Conservation (phyloP, 2,113 vertebrate genomes). For the Parus major region DNA sequence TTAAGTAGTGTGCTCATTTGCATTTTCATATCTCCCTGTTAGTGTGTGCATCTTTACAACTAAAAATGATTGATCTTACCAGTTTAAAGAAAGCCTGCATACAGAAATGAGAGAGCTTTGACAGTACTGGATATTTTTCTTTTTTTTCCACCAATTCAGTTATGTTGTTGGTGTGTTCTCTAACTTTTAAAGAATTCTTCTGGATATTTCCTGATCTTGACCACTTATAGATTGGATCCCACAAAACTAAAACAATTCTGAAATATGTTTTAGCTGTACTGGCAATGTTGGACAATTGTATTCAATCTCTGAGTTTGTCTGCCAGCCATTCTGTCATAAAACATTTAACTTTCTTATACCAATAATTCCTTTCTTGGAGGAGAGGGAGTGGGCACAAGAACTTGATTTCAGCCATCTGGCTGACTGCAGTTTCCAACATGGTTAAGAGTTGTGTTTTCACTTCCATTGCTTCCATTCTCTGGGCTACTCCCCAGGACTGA, state of each 20-base stretch:
- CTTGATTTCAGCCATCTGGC: background rate
- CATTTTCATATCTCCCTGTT: background rate
- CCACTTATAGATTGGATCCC: background rate
- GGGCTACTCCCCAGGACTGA: background rate
- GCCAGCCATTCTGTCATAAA: background rate
- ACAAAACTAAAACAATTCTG: background rate
- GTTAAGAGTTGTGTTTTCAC: background rate
- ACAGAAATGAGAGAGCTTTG: background rate
- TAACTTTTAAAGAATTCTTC: background rate
- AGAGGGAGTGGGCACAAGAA: background rate
- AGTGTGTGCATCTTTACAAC: background rate
- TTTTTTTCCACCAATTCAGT: background rate
- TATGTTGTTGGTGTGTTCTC: background rate
- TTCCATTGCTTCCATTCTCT: background rate
- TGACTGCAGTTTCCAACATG: background rate
- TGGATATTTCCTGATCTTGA: background rate
- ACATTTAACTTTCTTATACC: background rate
- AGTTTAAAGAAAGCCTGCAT: background rate
- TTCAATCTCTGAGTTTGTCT: background rate
- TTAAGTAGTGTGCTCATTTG: background rate
- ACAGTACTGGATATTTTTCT: background rate
- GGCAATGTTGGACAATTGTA: background rate
- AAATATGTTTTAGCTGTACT: background rate
- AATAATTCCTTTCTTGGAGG: rapidly evolving
- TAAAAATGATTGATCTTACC: background rate